Evolutionary conservation across 1,140 invertebrate genomes (phyloP).

Genomic region (Sminthurinus signatus): DNA sequence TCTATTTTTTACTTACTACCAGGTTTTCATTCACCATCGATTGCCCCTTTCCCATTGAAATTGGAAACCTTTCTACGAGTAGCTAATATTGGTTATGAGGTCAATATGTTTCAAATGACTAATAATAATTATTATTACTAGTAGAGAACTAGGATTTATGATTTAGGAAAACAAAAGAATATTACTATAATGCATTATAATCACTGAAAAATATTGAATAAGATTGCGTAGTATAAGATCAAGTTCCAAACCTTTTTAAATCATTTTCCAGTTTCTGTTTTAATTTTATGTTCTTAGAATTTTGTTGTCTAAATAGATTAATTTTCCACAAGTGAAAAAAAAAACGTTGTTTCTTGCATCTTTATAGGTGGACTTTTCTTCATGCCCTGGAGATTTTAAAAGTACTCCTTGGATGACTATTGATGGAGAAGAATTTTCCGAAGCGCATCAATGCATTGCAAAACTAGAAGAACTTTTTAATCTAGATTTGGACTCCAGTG

Average conservation of each 20-base stretch:
- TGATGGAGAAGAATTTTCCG: conserved; percentile 43
- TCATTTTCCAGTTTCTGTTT: too few relatives aligned
- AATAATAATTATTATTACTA: background rate
- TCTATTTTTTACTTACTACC: too few relatives aligned
- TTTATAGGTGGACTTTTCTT: conserved; percentile 1
- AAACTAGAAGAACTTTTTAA: conserved; percentile 42
- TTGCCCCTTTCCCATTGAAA: conserved; percentile 39
- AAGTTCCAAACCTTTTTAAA: too few relatives aligned
- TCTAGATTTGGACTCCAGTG: conserved; percentile 41
- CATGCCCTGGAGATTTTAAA: background rate
- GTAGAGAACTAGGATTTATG: background rate
- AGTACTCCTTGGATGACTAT: conserved; percentile 45
- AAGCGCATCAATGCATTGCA: conserved; percentile 46
- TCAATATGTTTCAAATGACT: background rate
- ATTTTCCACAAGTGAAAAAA: background rate
- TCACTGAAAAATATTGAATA: too few relatives aligned
- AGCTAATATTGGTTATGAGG: conserved; percentile 38
- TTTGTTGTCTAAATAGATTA: background rate
- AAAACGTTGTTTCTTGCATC: background rate
- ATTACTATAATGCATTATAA: too few relatives aligned
- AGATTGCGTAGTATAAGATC: too few relatives aligned
- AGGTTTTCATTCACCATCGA: conserved; percentile 22
- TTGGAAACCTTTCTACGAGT: conserved; percentile 42
- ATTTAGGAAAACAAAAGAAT: background rate
- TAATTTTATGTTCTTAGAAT: background rate